Conservation (phyloP, 2,797 vertebrate genomes). For the Cephalopachus bancanus region DNA sequence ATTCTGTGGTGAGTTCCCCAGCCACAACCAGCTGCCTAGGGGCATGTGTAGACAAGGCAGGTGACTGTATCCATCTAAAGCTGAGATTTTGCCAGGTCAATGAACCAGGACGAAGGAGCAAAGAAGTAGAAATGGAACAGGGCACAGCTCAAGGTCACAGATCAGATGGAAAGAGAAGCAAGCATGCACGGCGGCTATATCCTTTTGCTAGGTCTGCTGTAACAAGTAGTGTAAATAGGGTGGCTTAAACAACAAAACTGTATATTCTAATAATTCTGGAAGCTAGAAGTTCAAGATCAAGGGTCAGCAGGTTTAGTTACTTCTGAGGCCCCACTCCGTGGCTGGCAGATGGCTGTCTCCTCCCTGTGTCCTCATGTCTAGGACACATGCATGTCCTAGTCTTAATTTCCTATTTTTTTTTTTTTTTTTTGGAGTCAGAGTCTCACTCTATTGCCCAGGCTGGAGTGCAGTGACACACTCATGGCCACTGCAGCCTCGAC, state of each 20-base stretch:
- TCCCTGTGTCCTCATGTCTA: not conserved
- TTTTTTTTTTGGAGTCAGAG: too few species aligned
- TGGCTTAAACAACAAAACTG: not conserved
- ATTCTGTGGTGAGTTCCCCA: not conserved
- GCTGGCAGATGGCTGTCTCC: not conserved
- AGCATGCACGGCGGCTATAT: not conserved
- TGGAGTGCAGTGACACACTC: too few species aligned
- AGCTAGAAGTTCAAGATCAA: not conserved
- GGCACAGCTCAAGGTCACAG: not conserved
- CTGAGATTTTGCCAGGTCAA: not conserved
- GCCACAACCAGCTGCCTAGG: not conserved
- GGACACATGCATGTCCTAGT: not conserved
- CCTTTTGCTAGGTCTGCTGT: not conserved
- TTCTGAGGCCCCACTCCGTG: not conserved
- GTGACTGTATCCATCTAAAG: not conserved
- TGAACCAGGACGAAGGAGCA: not conserved
- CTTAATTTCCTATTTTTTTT: too few species aligned
- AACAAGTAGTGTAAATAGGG: not conserved
- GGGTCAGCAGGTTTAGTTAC: not conserved
- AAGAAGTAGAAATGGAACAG: not conserved
- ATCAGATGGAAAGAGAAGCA: not conserved
- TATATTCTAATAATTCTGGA: not conserved
- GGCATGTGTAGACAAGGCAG: not conserved
- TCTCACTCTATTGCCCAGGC: too few species aligned
- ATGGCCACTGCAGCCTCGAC: too few species aligned